Base-by-base conservation (phyloP, 2,113 vertebrate species). In the Tauraco erythrolophus region DNA sequence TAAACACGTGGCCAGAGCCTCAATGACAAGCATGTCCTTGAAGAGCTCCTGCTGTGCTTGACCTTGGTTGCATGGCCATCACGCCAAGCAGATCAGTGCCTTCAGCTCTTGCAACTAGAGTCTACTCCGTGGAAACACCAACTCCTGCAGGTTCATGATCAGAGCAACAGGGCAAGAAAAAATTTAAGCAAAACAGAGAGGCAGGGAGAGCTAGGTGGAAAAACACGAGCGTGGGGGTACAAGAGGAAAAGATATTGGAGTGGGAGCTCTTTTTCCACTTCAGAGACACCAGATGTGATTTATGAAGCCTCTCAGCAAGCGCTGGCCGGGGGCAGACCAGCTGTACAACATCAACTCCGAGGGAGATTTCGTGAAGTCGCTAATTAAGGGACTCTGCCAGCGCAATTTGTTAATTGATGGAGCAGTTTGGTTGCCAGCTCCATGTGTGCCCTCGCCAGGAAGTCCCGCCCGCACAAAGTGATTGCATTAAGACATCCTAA, bases 61-160 rank as follows among this genome's bases (percentile, higher is more conserved):
- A 22, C 25, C 25, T 27, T 1, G 0, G 25, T 4, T 23, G 12
- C 0, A 0, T 0, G 0, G 33, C 14, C 11, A 2, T 11, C 1
- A 0, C 0, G 4, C 18, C 3, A 0, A 25, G 69, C 1, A 2
- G 22, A 30, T 9, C 1, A 0, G 39, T 1, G 1, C 19, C 60
- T 37, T 22, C 22, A 31, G 22, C 10, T 41, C 57, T 4, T 14
- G 23, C 27, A 61, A 1, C 35, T 43, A 22, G 50, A 64, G 39
- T 56, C 28, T 31, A 10, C 25, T 37, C 25, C 23, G 9, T 13
- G 13, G 50, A 65, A 94, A 54, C 3, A 25, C 9, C 54, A 68
- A 1, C 18, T 72, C 61, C 68, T 45, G 50, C 39, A 69, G 33
- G 57, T 19, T 61, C 33, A 19, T 1, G 3, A 50, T 19, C 35